A percentile compares a stretch with the other conserved stretches of the same genome.
Conservation (phyloP, 1,140 invertebrate genomes). For the Macrostomum lignano region DNA sequence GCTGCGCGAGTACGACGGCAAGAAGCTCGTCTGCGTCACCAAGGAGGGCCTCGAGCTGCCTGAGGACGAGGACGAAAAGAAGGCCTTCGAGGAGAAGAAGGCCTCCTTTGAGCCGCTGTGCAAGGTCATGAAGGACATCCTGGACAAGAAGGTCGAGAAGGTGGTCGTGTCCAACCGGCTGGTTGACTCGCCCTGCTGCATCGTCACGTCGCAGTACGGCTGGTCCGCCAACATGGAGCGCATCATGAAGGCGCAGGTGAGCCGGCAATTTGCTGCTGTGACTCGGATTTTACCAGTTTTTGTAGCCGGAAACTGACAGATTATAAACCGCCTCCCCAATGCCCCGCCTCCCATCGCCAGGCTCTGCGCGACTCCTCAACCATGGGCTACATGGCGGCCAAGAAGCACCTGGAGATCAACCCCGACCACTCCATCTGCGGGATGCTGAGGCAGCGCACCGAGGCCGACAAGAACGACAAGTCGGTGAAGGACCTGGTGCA, state of each 20-base stretch:
- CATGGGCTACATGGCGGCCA: conserved; percentile 91
- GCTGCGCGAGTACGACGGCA: conserved; percentile 85
- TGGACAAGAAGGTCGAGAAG: conserved; percentile 91
- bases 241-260: conserved; percentile 95
- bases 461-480: conserved; percentile 84
- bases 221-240: conserved; percentile 99
- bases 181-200: conserved; percentile 85
- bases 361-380: conserved; percentile 70
- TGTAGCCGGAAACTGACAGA: too few relatives aligned
- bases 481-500: conserved; percentile 74
- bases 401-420: conserved; percentile 87
- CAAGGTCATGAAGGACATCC: conserved; percentile 88
- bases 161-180: conserved; percentile 67
- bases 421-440: conserved; percentile 81
- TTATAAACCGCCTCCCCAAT: too few relatives aligned
- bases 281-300: conserved; percentile 50
- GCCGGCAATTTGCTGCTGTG: conserved; percentile 73
- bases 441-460: conserved; percentile 54
- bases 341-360: too few relatives aligned
- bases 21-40: conserved; percentile 71
- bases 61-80: conserved; percentile 60
- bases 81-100: conserved; percentile 78
- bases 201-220: conserved; percentile 91
- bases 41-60: conserved; percentile 87
- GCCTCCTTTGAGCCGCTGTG: conserved; percentile 47